These are phyloP conservation scores for Gymnarchus niloticus DNA, from an alignment of 2,113 vertebrate genomes.

Conservation along the genomic window DNA sequence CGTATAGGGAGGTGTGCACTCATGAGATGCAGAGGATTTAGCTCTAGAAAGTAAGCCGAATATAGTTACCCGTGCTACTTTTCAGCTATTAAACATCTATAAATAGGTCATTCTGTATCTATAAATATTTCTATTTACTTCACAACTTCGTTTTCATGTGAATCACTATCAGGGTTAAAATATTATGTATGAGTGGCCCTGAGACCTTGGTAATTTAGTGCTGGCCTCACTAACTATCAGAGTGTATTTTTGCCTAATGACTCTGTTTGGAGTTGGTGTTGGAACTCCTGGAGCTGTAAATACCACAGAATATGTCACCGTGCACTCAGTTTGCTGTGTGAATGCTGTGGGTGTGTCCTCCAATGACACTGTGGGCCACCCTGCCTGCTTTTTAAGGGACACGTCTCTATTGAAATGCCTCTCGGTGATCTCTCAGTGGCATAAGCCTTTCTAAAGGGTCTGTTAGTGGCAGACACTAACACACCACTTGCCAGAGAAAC, in stretches of 20 bases:
- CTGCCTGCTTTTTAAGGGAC: constrained; percentile 17
- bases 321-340: constrained; percentile 45
- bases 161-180: constrained; percentile 7
- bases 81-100: background rate
- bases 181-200: background rate
- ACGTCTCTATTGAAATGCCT: constrained; percentile 23
- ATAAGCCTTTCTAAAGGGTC: constrained; percentile 11
- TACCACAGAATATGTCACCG: constrained; percentile 14
- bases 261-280: constrained; percentile 4
- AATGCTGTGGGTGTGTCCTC: constrained; percentile 18
- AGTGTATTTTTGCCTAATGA: constrained; percentile 3
- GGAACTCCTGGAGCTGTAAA: background rate
- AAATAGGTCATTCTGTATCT: background rate
- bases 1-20: background rate
- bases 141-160: background rate
- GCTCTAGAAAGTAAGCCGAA: background rate
- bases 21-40: background rate
- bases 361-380: constrained; percentile 19
- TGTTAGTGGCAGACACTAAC: constrained; percentile 5
- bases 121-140: background rate
- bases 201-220: too few relatives aligned
- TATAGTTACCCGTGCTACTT: background rate
- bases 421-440: background rate
- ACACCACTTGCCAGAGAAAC: constrained; percentile 27
- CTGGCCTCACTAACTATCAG: background rate